These are phyloP conservation scores for Apistogramma diplotaenia DNA, from an alignment of 2,113 vertebrate species.

Conservation along the genomic window DNA sequence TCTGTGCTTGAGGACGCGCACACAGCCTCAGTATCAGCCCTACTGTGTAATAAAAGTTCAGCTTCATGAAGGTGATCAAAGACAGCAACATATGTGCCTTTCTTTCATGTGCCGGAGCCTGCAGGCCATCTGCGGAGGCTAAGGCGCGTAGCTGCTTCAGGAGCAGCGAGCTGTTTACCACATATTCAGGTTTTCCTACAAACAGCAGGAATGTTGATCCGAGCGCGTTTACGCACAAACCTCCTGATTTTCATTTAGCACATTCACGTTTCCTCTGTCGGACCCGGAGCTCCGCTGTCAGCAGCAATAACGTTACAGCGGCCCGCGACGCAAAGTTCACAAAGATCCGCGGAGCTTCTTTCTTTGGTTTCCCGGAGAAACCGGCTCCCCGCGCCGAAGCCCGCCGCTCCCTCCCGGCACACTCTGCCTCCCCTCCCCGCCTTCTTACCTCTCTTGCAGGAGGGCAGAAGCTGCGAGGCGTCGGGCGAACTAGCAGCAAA, in stretches of 20 bases:
- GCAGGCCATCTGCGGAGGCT: constrained; percentile 30
- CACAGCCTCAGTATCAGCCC: constrained; percentile 40
- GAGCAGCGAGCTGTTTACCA: constrained; percentile 24
- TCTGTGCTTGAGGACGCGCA: constrained; percentile 15
- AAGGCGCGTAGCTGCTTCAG: background rate
- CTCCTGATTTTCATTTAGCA: background rate
- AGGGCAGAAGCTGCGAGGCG: constrained; percentile 64
- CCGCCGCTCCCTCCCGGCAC: background rate
- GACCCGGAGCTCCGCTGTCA: background rate
- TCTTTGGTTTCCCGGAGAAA: background rate
- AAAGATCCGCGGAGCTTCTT: background rate
- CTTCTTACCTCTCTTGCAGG: constrained; percentile 76
- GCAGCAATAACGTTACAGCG: too few species aligned
- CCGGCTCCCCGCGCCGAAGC: background rate
- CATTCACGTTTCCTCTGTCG: background rate
- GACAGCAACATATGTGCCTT: constrained; percentile 26
- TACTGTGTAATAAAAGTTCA: constrained; percentile 15
- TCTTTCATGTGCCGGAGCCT: constrained; percentile 33
- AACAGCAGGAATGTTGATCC: background rate
- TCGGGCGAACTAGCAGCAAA: constrained; percentile 61
- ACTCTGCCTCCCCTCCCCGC: background rate
- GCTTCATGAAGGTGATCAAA: constrained; percentile 21
- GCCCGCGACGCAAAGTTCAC: constrained; percentile 27
- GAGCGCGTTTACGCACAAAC: background rate
- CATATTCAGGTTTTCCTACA: constrained; percentile 28